Evolutionary conservation across 2,797 vertebrate genomes (phyloP).

Genomic region (Lagocephalus sceleratus): DNA sequence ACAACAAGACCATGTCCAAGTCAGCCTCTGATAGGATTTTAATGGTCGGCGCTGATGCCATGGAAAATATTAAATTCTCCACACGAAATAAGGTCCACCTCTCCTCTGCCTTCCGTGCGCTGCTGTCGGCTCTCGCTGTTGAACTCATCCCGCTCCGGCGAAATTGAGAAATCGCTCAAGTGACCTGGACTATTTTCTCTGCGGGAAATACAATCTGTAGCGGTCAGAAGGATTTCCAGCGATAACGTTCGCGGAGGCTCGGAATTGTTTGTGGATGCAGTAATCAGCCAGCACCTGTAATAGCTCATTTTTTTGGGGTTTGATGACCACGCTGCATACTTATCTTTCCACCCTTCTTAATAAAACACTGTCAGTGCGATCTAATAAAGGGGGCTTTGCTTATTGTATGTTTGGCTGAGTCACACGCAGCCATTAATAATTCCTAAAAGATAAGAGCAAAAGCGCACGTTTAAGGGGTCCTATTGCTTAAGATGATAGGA

Average conservation of each 20-base stretch:
- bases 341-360: constrained; percentile 76
- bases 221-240: constrained; percentile 54
- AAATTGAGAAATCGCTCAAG: constrained; percentile 55
- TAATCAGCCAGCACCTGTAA: constrained; percentile 73
- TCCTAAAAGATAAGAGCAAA: constrained; percentile 47
- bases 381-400: constrained; percentile 64
- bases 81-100: constrained; percentile 70
- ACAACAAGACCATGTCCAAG: constrained; percentile 55
- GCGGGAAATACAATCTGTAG: constrained; percentile 58
- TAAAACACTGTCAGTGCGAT: constrained; percentile 72
- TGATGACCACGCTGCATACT: constrained; percentile 61
- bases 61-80: constrained; percentile 73
- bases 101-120: constrained; percentile 44
- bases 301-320: constrained; percentile 69
- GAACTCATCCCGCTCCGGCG: constrained; percentile 55
- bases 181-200: constrained; percentile 51
- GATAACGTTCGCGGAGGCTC: constrained; percentile 55
- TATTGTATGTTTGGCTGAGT: constrained; percentile 39
- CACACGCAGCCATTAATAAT: constrained; percentile 20
- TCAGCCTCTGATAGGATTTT: constrained; percentile 66
- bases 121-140: constrained; percentile 24
- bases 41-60: constrained; percentile 66
- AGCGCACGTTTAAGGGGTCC: constrained; percentile 10
- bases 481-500: constrained; percentile 15
- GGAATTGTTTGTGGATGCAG: constrained; percentile 71